Percentiles rank a stretch among this genome's conserved stretches.
These are phyloP conservation scores for Notolabrus celidotus DNA, from an alignment of 2,797 vertebrate genomes.

Conservation along the genomic window DNA sequence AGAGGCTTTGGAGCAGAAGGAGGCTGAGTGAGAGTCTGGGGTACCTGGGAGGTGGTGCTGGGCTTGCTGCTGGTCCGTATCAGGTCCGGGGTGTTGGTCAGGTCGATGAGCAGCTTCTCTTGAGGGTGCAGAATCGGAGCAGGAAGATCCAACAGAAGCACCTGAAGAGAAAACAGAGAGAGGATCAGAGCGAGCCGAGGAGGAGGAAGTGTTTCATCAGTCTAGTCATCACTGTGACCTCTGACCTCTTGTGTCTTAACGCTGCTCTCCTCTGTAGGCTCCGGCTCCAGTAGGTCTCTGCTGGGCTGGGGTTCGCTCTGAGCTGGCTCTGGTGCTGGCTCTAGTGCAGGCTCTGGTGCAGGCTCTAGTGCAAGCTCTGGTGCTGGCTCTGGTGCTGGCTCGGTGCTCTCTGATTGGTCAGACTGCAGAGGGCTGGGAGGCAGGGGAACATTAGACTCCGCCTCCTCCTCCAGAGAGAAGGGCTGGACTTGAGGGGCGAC, in stretches of 20 bases:
- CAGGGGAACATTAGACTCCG: neutral
- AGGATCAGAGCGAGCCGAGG: neutral
- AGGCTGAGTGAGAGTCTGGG: too few species aligned
- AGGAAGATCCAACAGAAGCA: conserved; percentile 85
- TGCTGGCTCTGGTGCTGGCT: neutral
- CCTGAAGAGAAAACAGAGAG: conserved; percentile 68
- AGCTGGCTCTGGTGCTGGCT: neutral
- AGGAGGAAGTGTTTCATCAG: neutral
- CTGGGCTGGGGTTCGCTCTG: neutral
- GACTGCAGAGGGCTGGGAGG: conserved; percentile 20
- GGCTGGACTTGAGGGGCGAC: conserved; percentile 57
- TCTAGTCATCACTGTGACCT: conserved; percentile 12
- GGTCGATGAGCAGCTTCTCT: conserved; percentile 90
- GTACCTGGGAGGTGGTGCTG: conserved; percentile 59
- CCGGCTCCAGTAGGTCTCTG: conserved; percentile 42
- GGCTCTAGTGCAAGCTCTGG: too few species aligned
- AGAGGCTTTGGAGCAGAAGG: too few species aligned
- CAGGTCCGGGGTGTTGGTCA: conserved; percentile 91
- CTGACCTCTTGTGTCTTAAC: conserved; percentile 66
- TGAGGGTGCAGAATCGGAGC: conserved; percentile 69
- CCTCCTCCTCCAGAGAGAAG: conserved; percentile 78
- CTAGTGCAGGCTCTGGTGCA: too few species aligned
- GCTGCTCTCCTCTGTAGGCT: conserved; percentile 40
- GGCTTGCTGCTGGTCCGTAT: conserved; percentile 68
- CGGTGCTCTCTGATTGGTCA: conserved; percentile 2